Evolutionary conservation across 1,140 invertebrate genomes (phyloP).

Genomic region (Drosophila subobscura): DNA sequence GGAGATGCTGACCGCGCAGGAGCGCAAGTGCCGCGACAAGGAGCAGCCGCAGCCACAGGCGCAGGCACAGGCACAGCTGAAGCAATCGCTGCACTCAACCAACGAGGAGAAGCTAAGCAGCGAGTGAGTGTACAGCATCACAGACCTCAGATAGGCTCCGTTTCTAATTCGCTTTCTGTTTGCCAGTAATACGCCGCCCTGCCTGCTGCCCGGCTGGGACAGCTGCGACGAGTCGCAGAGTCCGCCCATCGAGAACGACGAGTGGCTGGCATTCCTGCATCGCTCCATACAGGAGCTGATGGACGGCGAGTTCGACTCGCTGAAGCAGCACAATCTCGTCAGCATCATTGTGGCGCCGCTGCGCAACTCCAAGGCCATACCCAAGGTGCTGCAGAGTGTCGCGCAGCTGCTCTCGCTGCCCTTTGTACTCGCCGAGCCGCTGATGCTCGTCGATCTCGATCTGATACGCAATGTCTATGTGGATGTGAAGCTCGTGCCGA

Average conservation of each 20-base stretch:
- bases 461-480: constrained; percentile 86
- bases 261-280: constrained; percentile 91
- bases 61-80: constrained; percentile 69
- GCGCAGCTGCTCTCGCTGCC: constrained; percentile 89
- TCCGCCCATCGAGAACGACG: constrained; percentile 90
- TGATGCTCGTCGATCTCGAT: constrained; percentile 85
- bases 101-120: constrained; percentile 79
- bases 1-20: constrained; percentile 48
- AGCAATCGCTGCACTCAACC: constrained; percentile 72
- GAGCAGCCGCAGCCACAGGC: constrained; percentile 14
- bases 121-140: constrained; percentile 50
- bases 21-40: constrained; percentile 32
- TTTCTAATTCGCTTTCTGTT: not conserved
- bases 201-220: constrained; percentile 81
- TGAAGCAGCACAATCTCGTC: constrained; percentile 89
- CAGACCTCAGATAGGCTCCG: too few species aligned
- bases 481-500: constrained; percentile 90
- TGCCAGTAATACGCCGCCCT: constrained; percentile 74
- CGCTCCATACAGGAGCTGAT: constrained; percentile 89
- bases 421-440: constrained; percentile 87
- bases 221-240: constrained; percentile 84
- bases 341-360: constrained; percentile 89
- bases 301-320: constrained; percentile 88
- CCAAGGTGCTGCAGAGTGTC: constrained; percentile 87
- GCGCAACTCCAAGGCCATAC: constrained; percentile 86